Percentiles rank a stretch among this genome's conserved stretches.
phyloP scores from a whole-genome alignment of 2,113 vertebrate genomes.

The Pseudopodoces humilis region DNA sequence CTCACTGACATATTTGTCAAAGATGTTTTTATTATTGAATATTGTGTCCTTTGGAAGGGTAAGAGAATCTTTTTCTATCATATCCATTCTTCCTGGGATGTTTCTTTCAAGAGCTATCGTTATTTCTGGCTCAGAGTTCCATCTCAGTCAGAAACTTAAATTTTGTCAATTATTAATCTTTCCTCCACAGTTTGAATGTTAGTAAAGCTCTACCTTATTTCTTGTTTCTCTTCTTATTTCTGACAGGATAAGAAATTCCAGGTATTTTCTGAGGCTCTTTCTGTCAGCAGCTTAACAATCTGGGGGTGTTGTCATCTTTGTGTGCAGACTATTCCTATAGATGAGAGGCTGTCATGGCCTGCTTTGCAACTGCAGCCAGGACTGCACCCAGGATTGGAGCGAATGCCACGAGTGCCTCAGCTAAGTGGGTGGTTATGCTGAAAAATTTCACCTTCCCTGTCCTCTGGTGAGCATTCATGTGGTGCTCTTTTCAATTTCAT shows the following conservation, averaged over 20 bases:
- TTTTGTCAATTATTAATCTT: background rate
- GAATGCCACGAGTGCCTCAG: background rate
- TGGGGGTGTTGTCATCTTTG: background rate
- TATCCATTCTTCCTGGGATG: background rate
- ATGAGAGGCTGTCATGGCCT: background rate
- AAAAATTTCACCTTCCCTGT: conserved; percentile 4
- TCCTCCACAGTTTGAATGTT: background rate
- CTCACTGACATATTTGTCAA: background rate
- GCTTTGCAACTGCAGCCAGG: background rate
- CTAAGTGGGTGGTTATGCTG: background rate
- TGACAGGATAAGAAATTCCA: background rate
- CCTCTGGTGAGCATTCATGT: background rate
- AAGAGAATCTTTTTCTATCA: background rate
- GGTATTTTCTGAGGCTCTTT: background rate
- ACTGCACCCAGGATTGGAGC: background rate
- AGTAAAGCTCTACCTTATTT: background rate
- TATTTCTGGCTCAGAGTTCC: background rate
- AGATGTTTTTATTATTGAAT: background rate
- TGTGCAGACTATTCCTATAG: background rate
- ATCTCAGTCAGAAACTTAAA: background rate
- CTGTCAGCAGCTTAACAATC: background rate
- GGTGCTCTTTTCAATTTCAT: background rate
- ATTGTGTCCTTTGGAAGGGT: background rate
- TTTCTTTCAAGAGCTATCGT: background rate
- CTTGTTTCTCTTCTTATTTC: background rate